Evolutionary conservation across 1,140 invertebrate species (phyloP).

Genomic region (Spodoptera frugiperda): DNA sequence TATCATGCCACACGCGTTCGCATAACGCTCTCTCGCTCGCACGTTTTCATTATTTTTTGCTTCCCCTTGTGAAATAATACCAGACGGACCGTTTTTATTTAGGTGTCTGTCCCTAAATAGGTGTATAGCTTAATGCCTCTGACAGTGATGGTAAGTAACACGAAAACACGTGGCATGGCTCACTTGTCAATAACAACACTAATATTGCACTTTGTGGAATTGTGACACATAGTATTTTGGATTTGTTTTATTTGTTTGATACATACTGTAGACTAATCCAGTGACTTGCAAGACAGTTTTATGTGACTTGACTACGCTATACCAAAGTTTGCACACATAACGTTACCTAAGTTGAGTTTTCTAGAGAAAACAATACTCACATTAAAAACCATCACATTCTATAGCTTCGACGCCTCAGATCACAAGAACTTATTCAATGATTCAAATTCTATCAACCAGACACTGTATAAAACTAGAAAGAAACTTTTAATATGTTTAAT

Average conservation of each 20-base stretch:
- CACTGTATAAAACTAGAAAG: too few species aligned
- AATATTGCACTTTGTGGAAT: conserved; percentile 32
- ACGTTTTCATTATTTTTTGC: conserved; percentile 85
- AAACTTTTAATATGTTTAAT: too few species aligned
- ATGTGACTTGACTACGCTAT: too few species aligned
- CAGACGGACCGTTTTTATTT: conserved; percentile 82
- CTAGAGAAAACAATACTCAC: too few species aligned
- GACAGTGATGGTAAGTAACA: conserved; percentile 72
- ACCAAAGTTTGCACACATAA: too few species aligned
- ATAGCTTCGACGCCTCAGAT: too few species aligned
- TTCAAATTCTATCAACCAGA: too few species aligned
- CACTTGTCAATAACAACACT: conserved; percentile 56
- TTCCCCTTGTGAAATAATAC: conserved; percentile 84
- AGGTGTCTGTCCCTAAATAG: conserved; percentile 76
- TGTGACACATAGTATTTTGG: neutral
- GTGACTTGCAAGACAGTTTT: neutral
- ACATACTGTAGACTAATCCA: neutral
- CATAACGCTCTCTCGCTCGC: conserved; percentile 78
- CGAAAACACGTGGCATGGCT: conserved; percentile 54
- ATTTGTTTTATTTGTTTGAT: neutral
- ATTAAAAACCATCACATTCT: too few species aligned
- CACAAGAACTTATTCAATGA: too few species aligned
- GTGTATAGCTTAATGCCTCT: conserved; percentile 69
- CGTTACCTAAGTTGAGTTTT: too few species aligned
- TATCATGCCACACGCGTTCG: conserved; percentile 76